Percentiles rank a stretch among this genome's conserved stretches.
phyloP scores from a whole-genome alignment of 2,113 vertebrate species.

The Etheostoma spectabile region DNA sequence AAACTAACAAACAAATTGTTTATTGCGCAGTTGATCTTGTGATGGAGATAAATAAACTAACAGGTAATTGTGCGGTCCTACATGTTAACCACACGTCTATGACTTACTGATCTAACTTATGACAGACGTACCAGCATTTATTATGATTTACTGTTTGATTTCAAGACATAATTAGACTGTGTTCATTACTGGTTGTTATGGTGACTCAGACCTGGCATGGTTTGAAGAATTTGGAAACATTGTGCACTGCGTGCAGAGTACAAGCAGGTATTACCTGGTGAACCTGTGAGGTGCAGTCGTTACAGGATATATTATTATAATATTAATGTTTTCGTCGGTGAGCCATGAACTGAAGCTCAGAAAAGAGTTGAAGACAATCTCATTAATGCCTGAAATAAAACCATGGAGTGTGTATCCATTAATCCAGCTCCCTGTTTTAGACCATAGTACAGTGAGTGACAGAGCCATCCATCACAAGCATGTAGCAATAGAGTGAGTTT shows the following conservation, averaged over 20 bases:
- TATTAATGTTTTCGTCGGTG: not conserved
- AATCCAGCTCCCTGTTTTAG: not conserved
- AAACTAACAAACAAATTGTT: too few relatives aligned
- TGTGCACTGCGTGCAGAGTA: not conserved
- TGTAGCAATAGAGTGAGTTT: not conserved
- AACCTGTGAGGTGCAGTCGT: not conserved
- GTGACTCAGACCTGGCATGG: not conserved
- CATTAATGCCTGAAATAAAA: not conserved
- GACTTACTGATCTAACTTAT: not conserved
- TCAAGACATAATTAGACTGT: not conserved
- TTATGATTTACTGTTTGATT: not conserved
- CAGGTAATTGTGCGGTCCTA: too few relatives aligned
- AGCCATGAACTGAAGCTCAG: not conserved
- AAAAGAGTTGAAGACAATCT: not conserved
- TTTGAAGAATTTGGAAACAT: not conserved
- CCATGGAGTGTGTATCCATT: not conserved
- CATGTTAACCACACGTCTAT: not conserved
- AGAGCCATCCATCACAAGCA: not conserved
- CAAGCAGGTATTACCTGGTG: constrained; percentile 28
- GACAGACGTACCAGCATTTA: not conserved
- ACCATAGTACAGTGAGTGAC: not conserved
- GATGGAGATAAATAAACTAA: too few relatives aligned
- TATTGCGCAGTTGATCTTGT: too few relatives aligned
- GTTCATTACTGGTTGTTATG: not conserved
- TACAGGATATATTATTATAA: not conserved